Evolutionary conservation across 2,888 invertebrate species (phyloP).

Genomic region (Lobophora halterata): DNA sequence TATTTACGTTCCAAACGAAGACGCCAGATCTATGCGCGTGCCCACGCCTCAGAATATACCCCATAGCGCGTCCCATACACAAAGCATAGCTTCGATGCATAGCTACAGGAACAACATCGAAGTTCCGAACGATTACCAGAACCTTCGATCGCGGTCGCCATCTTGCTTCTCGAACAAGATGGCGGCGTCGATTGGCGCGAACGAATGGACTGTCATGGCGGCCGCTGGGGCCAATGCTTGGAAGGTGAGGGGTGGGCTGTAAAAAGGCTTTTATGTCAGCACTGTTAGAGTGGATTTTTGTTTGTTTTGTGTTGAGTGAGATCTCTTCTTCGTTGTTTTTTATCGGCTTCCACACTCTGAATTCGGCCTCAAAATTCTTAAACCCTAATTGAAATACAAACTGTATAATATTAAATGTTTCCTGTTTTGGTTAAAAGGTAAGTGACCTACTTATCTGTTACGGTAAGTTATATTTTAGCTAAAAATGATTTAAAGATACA

Average conservation of each 20-base stretch:
- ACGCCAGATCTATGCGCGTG: conserved; percentile 57
- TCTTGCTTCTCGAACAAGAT: conserved; percentile 79
- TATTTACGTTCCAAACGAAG: conserved; percentile 71
- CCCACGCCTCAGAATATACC: conserved; percentile 71
- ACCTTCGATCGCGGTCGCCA: conserved; percentile 76
- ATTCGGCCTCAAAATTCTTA: no score
- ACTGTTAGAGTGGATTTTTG: conserved; percentile 51
- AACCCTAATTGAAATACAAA: no score
- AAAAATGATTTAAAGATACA: no score
- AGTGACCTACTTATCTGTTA: conserved; percentile 1
- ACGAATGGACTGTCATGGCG: conserved; percentile 75
- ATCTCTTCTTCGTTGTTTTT: conserved; percentile 44
- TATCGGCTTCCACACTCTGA: not conserved
- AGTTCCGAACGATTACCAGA: conserved; percentile 75
- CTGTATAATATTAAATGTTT: no score
- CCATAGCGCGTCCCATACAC: conserved; percentile 73
- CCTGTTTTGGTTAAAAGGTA: not conserved
- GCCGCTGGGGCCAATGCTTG: conserved; percentile 66
- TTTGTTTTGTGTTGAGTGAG: conserved; percentile 60
- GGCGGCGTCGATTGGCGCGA: conserved; percentile 73
- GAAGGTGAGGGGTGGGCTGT: conserved; percentile 80
- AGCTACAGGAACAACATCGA: conserved; percentile 77
- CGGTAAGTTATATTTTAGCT: conserved; percentile 2
- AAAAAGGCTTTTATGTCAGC: conserved; percentile 49
- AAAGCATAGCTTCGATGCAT: conserved; percentile 78